These are phyloP conservation scores for Trissoscelio sp. DNA, from an alignment of 2,888 invertebrate species.

Conservation along the genomic window DNA sequence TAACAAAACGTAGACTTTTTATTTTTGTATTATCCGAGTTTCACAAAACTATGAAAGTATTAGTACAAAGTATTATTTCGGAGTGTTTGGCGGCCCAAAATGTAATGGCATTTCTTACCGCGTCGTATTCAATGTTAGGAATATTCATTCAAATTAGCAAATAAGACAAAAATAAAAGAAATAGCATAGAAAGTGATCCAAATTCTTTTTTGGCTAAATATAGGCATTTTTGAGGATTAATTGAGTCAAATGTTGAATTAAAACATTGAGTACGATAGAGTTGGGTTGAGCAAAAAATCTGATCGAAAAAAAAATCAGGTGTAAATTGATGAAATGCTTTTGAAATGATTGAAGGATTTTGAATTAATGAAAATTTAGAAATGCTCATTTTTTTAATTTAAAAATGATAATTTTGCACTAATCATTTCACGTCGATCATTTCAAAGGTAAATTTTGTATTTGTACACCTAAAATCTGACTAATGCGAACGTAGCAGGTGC, in stretches of 20 bases:
- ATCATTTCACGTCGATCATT: no score
- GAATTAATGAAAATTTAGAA: no score
- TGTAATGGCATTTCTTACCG: slow-evolving; percentile 38
- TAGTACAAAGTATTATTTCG: slow-evolving; percentile 49
- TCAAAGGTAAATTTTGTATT: no score
- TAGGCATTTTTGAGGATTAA: background rate
- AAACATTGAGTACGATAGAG: slow-evolving; percentile 40
- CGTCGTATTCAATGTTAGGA: slow-evolving; percentile 50
- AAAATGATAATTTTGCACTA: no score
- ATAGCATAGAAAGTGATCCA: background rate
- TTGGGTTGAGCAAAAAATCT: slow-evolving; percentile 1
- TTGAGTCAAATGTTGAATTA: background rate
- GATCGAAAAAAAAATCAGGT: background rate
- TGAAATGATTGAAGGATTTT: no score
- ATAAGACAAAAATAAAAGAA: background rate
- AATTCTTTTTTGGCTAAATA: background rate
- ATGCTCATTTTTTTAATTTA: no score
- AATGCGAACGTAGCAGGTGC: no score
- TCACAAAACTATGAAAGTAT: slow-evolving; percentile 37
- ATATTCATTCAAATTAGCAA: background rate
- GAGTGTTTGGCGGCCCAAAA: slow-evolving; percentile 32
- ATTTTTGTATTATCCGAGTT: slow-evolving; percentile 31
- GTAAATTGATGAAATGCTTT: no score
- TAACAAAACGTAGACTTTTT: slow-evolving; percentile 8
- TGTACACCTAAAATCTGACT: no score